A percentile compares a stretch with the other conserved stretches of the same genome.
Conservation (phyloP, 1,140 invertebrate genomes). For the Ooceraea biroi region DNA sequence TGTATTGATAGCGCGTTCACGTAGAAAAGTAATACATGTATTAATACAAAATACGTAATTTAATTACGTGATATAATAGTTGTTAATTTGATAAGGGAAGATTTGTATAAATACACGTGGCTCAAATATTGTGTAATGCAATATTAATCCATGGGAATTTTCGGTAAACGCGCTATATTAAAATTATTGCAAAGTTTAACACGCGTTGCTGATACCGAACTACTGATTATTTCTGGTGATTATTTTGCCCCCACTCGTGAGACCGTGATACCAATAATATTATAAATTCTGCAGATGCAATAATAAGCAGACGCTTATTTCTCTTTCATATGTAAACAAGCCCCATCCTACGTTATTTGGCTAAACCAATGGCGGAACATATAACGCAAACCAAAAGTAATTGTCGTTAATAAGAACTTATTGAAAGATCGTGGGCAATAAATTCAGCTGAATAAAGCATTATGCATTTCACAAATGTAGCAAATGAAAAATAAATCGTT, state of each 20-base stretch:
- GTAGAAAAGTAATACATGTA: conserved; percentile 32
- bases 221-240: background rate
- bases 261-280: background rate
- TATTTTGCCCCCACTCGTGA: background rate
- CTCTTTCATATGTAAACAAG: too few relatives aligned
- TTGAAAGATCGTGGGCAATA: background rate
- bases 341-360: too few relatives aligned
- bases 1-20: conserved; percentile 32
- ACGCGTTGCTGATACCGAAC: background rate
- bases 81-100: conserved; percentile 29
- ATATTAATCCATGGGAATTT: conserved; percentile 17
- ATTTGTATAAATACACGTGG: conserved; percentile 28
- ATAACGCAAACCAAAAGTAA: too few relatives aligned
- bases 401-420: too few relatives aligned
- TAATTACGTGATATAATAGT: conserved; percentile 33
- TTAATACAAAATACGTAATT: conserved; percentile 44
- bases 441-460: background rate
- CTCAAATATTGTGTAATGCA: conserved; percentile 12
- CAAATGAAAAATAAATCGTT: background rate
- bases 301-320: background rate
- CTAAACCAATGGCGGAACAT: too few relatives aligned
- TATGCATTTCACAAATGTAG: background rate
- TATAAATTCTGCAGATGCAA: background rate
- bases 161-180: background rate
- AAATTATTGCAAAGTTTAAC: conserved; percentile 13